Evolutionary conservation across 2,888 invertebrate species (phyloP).

Genomic region (Oxyteleia sp.): DNA sequence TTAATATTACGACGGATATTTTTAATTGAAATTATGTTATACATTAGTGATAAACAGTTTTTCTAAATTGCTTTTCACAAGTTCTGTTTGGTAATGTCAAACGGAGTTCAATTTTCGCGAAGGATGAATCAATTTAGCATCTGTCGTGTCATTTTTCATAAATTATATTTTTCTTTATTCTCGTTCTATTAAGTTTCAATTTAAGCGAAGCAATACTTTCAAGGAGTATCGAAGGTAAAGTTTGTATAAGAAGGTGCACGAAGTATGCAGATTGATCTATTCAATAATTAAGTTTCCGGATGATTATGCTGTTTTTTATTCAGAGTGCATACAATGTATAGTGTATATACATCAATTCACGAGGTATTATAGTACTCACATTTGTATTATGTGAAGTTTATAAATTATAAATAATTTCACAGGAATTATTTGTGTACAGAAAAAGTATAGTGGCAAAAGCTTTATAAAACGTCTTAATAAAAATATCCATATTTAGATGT

Average conservation of each 20-base stretch:
- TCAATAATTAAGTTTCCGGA: slow-evolving; percentile 35
- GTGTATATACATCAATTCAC: too few relatives aligned
- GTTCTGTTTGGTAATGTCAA: neutral
- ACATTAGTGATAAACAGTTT: too few relatives aligned
- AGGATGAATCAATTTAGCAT: neutral
- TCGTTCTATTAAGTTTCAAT: neutral
- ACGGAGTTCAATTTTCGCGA: neutral
- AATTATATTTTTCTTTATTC: neutral
- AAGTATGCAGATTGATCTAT: slow-evolving; percentile 36
- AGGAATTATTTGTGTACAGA: too few relatives aligned
- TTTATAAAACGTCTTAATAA: too few relatives aligned
- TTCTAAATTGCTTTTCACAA: too few relatives aligned
- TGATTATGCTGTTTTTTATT: slow-evolving; percentile 21
- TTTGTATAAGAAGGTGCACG: slow-evolving; percentile 13
- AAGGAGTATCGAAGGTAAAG: slow-evolving; percentile 12
- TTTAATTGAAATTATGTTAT: too few relatives aligned
- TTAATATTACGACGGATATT: too few relatives aligned
- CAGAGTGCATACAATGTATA: neutral
- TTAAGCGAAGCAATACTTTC: neutral
- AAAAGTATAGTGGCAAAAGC: too few relatives aligned
- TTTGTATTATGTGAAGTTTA: neutral
- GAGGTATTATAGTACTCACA: neutral
- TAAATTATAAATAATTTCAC: too few relatives aligned
- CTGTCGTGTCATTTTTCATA: neutral
- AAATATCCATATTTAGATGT: too few relatives aligned